These are phyloP conservation scores for Oxyruncus cristatus DNA, from an alignment of 2,113 vertebrate genomes.

Conservation along the genomic window DNA sequence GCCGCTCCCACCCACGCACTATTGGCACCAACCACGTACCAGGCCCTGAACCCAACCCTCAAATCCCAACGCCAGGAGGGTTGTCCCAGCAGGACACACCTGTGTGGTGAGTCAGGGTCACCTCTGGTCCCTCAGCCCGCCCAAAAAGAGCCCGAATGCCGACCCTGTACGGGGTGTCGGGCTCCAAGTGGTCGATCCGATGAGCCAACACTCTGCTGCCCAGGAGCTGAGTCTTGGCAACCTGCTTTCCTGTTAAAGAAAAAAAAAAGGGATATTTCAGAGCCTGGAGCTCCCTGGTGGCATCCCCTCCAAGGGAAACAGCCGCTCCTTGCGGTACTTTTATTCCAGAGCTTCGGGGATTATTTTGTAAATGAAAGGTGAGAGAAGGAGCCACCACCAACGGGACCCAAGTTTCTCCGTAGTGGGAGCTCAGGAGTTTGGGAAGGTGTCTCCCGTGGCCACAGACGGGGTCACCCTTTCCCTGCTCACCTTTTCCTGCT, in stretches of 20 bases:
- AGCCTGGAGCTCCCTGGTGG: background rate
- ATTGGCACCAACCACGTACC: too few species aligned
- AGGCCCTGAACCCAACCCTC: background rate
- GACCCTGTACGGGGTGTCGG: conserved; percentile 76
- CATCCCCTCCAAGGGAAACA: background rate
- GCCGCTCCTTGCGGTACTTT: background rate
- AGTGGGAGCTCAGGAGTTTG: background rate
- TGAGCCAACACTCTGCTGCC: conserved; percentile 68
- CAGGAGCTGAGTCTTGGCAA: conserved; percentile 73
- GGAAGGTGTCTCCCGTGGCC: background rate
- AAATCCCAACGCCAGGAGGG: rapidly evolving
- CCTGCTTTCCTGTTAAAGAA: conserved; percentile 46
- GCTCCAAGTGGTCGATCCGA: conserved; percentile 70
- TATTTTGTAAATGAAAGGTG: background rate
- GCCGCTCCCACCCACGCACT: background rate
- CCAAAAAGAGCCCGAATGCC: conserved; percentile 78
- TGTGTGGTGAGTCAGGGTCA: conserved; percentile 81
- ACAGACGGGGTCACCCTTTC: background rate
- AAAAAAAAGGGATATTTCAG: background rate
- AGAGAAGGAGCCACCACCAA: background rate
- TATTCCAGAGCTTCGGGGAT: background rate
- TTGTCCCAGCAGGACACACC: conserved; percentile 57
- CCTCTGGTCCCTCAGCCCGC: conserved; percentile 80
- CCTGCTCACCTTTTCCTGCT: conserved; percentile 19
- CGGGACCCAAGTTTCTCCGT: rapidly evolving